phyloP scores from a whole-genome alignment of 2,888 invertebrate species.

The Acleris literana region DNA sequence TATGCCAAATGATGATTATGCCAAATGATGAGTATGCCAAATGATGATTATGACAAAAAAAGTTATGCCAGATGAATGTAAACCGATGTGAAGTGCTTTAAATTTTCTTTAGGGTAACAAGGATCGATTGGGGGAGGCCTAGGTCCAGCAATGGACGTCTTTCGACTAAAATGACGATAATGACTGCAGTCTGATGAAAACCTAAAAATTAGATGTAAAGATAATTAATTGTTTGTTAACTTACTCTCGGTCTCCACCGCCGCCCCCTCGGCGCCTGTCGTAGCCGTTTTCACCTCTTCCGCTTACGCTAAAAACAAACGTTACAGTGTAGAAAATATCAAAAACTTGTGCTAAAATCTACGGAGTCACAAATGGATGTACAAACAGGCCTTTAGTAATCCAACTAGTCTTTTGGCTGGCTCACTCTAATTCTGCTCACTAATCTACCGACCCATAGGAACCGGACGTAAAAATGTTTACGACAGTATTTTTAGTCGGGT shows the following conservation, averaged over 20 bases:
- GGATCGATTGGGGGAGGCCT: no score
- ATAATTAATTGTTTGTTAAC: conserved; percentile 51
- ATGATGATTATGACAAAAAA: no score
- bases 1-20: no score
- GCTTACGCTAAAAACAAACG: conserved; percentile 59
- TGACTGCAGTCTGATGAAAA: no score
- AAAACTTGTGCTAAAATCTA: background rate
- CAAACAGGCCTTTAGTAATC: conserved; percentile 75
- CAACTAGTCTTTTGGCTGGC: conserved; percentile 53
- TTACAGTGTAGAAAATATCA: background rate
- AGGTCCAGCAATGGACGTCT: no score
- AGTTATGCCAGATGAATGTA: no score
- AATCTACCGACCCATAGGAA: conserved; percentile 63
- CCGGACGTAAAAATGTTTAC: conserved; percentile 29
- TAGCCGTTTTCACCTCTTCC: conserved; percentile 80
- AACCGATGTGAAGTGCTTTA: no score
- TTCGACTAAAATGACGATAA: no score
- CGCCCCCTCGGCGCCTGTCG: conserved; percentile 75
- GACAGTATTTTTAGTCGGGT: conserved; percentile 35
- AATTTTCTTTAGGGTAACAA: no score
- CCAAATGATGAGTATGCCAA: no score
- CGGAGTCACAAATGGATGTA: conserved; percentile 47
- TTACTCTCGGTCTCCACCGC: conserved; percentile 83
- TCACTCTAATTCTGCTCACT: conserved; percentile 69
- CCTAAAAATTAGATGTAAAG: background rate